Evolutionary conservation across 2,113 vertebrate genomes (phyloP), one percentile per base, ranked within the genome.

Genomic region (Girardinichthys multiradiatus): DNA sequence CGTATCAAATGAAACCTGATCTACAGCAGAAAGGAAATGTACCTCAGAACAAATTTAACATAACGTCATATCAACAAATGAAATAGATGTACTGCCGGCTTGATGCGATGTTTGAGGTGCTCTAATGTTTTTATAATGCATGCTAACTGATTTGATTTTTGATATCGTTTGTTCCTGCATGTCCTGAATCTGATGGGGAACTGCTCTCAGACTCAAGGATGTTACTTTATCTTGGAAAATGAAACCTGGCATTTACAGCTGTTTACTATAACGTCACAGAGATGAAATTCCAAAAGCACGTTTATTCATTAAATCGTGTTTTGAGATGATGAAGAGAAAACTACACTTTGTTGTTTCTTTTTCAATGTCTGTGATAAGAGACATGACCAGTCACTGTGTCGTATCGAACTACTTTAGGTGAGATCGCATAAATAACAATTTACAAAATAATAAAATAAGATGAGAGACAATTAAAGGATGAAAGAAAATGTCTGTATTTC

Each of bases 91-190:
- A 8, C 2, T 11, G 19, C 60, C 33, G 15, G 30, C 33, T 33
- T 33, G 19, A 33, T 26, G 30, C n/a, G 48, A 24, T 51, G 21
- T 31, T 24, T 33, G 19, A 33, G 30, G 30, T n/a, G 7, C 6
- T 54, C 2, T 24, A 54, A n/a, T 51, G 48, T n/a, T n/a, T n/a
- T 54, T 45, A 7, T 33, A 12, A 33, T 6, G 30, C 58, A 62
- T 31, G 60, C 58, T 15, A 60, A 61, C 19, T 31, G 15, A 28
- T 70, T 59, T 74, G 42, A 26, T 48, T 8, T 39, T 76, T 61
- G 54, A 14, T 35, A 12, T 28, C 42, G 21, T 17, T 21, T 10
- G 61, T 5, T 28, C 39, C 37, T 67, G 35, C 62, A 54, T 64
- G 26, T 26, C 11, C 2, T 28, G 13, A 42, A 9, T 33, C 11